Evolutionary conservation across 2,113 vertebrate genomes (phyloP).

Genomic region (Carollia perspicillata): DNA sequence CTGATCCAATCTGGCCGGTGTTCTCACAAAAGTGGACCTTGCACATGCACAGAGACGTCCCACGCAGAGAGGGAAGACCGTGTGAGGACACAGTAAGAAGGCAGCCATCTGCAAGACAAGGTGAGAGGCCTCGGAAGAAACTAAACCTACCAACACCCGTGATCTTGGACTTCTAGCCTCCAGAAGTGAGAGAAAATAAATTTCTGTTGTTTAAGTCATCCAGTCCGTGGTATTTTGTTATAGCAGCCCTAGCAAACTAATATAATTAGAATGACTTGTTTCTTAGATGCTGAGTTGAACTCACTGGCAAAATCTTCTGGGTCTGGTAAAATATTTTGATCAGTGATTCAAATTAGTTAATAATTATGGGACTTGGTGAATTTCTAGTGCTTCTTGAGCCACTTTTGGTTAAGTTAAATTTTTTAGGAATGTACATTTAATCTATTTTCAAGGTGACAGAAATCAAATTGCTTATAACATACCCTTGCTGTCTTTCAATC

Average conservation of each 20-base stretch:
- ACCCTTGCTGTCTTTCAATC: background rate
- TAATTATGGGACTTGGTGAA: background rate
- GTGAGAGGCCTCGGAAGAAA: background rate
- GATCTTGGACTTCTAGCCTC: background rate
- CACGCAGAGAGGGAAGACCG: background rate
- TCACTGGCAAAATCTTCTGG: background rate
- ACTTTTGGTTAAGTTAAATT: background rate
- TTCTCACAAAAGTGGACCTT: background rate
- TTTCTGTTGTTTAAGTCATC: background rate
- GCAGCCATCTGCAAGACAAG: background rate
- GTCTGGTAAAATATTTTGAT: background rate
- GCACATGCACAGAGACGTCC: background rate
- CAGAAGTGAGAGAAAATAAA: background rate
- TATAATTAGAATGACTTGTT: background rate
- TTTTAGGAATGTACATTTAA: background rate
- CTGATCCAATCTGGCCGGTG: background rate
- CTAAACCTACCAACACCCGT: background rate
- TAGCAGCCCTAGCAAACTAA: background rate
- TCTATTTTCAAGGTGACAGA: background rate
- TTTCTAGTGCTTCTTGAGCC: background rate
- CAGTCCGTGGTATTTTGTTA: background rate
- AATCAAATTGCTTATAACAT: background rate
- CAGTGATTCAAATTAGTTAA: background rate
- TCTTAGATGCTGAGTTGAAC: background rate
- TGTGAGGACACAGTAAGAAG: background rate